Percentiles rank a stretch among this genome's conserved stretches.
phyloP scores from a whole-genome alignment of 2,113 vertebrate species.

The Ancistrus triradiatus region DNA sequence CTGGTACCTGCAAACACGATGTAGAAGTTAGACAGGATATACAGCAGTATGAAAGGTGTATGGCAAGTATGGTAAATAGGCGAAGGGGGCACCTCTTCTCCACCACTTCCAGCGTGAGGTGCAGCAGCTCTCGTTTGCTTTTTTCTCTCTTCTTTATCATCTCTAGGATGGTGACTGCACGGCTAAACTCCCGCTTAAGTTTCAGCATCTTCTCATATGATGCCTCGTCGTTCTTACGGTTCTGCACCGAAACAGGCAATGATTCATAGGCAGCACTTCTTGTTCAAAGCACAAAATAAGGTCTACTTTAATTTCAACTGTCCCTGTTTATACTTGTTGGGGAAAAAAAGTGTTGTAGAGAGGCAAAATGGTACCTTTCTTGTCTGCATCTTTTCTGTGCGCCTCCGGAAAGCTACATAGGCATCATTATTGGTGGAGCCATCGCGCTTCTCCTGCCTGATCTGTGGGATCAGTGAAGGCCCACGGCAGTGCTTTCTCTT shows the following conservation, averaged over 20 bases:
- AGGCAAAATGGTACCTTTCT: conserved; percentile 81
- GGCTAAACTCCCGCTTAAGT: conserved; percentile 86
- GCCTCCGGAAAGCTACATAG: conserved; percentile 88
- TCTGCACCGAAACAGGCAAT: conserved; percentile 60
- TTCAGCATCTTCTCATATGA: conserved; percentile 94
- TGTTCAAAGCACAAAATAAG: too few relatives aligned
- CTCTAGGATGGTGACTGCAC: conserved; percentile 88
- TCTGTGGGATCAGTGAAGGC: conserved; percentile 81
- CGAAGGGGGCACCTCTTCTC: conserved; percentile 77
- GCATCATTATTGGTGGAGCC: conserved; percentile 91
- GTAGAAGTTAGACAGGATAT: too few relatives aligned
- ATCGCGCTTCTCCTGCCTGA: conserved; percentile 89
- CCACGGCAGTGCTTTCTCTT: conserved; percentile 86
- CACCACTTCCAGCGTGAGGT: conserved; percentile 87
- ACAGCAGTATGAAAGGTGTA: conserved; percentile 18
- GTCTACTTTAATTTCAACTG: too few relatives aligned
- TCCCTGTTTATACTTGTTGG: too few relatives aligned
- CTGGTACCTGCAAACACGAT: conserved; percentile 79
- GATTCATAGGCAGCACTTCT: too few relatives aligned
- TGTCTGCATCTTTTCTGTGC: conserved; percentile 94
- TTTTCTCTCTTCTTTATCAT: conserved; percentile 93
- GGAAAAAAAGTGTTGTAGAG: too few relatives aligned
- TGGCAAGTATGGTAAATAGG: too few relatives aligned
- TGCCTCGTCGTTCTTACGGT: conserved; percentile 90
- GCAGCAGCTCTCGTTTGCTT: conserved; percentile 85